Base-by-base conservation (phyloP, 1,140 invertebrate genomes). In the Monochamus saltuarius region DNA sequence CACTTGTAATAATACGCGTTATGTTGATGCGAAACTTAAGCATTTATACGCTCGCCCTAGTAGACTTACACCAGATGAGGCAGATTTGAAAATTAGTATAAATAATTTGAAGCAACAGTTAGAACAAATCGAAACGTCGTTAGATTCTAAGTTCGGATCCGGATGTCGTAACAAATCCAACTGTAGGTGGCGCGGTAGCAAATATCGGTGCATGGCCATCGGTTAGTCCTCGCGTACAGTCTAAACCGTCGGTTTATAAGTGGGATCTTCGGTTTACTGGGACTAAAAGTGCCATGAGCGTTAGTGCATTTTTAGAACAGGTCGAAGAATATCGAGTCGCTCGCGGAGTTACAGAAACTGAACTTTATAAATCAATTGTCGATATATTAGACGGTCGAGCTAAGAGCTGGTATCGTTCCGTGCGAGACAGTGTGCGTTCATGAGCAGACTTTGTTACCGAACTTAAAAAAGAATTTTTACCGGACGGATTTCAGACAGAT, bases 401-500 rank as follows among this genome's bases (percentile, higher is more conserved):
- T 29, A 29, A 29, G 6, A 29, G 22, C 22, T 29, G 22, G 22
- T 29, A 29, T 29, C 22, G 22, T 29, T 29, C 51, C 4, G 11
- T 53, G 8, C 50, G 50, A 1, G 6, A 37, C 36, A 36, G 7
- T 13, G n/a, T 53, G 6, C 13, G 13, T 36, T 52, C 16, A 17
- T 73, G 72, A 68, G 39, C 53, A 43, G 64, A 71, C 1, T 43
- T 72, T 8, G 17, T 54, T n/a, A 1, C 0, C 10, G 14, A 59
- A 2, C 45, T 73, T 11, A 65, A 49, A 46, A 1, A 43, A 14
- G 69, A 74, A 59, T 74, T 74, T 56, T 43, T 42, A 47, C 59
- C 56, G 16, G 0, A 43, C 13, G 67, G 67, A 37, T 72, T 64
- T 39, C 70, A 72, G 43, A 71, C 68, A 19, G 47, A 71, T 9